These are phyloP conservation scores for Pherbina coryleti DNA, from an alignment of 2,888 invertebrate species.

Conservation along the genomic window DNA sequence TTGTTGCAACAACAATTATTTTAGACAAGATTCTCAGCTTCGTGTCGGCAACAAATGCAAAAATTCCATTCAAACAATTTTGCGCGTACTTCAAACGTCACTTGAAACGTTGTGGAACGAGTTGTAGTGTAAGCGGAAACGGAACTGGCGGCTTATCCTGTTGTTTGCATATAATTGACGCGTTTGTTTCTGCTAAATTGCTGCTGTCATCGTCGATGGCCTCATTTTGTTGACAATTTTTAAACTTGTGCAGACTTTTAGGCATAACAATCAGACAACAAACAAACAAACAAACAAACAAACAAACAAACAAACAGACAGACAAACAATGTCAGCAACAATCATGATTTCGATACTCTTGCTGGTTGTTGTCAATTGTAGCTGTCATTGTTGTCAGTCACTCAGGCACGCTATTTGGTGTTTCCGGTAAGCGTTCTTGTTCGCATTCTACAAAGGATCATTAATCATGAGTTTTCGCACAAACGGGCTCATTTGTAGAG, in stretches of 20 bases:
- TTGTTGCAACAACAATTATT: slow-evolving; percentile 56
- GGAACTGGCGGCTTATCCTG: slow-evolving; percentile 28
- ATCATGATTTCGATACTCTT: slow-evolving; percentile 42
- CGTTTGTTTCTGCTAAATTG: slow-evolving; percentile 18
- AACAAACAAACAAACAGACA: too few relatives aligned
- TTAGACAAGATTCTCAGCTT: slow-evolving; percentile 51
- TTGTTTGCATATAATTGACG: slow-evolving; percentile 36
- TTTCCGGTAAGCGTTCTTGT: slow-evolving; percentile 41
- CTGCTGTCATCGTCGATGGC: slow-evolving; percentile 23
- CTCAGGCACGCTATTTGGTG: slow-evolving; percentile 47
- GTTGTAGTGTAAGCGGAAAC: slow-evolving; percentile 9
- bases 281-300: slow-evolving; percentile 31
- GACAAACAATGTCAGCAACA: slow-evolving; percentile 39
- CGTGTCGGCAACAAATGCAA: slow-evolving; percentile 3
- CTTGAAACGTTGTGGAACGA: neutral
- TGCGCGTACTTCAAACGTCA: neutral
- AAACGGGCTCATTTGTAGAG: slow-evolving; percentile 7
- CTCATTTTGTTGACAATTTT: slow-evolving; percentile 34
- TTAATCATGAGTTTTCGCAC: slow-evolving; percentile 26
- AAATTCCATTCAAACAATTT: neutral
- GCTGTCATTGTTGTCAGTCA: slow-evolving; percentile 49
- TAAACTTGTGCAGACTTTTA: slow-evolving; percentile 29
- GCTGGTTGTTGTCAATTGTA: slow-evolving; percentile 32
- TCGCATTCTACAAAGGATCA: slow-evolving; percentile 10
- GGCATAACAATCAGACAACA: neutral